Conservation (phyloP, 1,140 invertebrate genomes). For the Ceratosolen solmsi region DNA sequence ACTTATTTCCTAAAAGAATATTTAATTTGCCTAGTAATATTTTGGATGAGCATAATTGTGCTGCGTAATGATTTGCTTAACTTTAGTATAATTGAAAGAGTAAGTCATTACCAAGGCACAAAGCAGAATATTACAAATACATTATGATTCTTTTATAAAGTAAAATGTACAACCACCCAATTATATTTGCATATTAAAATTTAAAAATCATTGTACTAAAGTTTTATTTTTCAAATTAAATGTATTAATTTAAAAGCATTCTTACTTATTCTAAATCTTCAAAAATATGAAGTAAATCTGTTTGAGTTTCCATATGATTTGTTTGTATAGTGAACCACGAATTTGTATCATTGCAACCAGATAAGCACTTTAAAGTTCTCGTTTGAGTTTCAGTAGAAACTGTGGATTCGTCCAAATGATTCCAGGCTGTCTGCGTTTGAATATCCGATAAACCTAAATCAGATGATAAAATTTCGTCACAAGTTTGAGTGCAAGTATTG, state of each 20-base stretch:
- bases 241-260: slow-evolving; percentile 23
- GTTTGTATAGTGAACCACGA: slow-evolving; percentile 66
- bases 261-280: slow-evolving; percentile 64
- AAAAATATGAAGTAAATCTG: slow-evolving; percentile 69
- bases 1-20: slow-evolving; percentile 28
- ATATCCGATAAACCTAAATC: slow-evolving; percentile 76
- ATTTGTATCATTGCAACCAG: slow-evolving; percentile 58
- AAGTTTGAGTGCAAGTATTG: slow-evolving; percentile 78
- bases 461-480: slow-evolving; percentile 73
- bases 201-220: slow-evolving; percentile 19
- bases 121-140: slow-evolving; percentile 27
- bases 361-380: slow-evolving; percentile 58
- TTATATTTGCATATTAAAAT: slow-evolving; percentile 44
- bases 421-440: slow-evolving; percentile 77
- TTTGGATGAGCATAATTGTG: slow-evolving; percentile 37
- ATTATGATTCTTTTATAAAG: slow-evolving; percentile 46
- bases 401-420: slow-evolving; percentile 64
- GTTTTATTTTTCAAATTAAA: slow-evolving; percentile 14
- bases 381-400: slow-evolving; percentile 72
- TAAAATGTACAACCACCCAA: slow-evolving; percentile 35
- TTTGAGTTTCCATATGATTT: slow-evolving; percentile 73
- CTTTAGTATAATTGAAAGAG: background rate
- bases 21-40: slow-evolving; percentile 31
- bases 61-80: slow-evolving; percentile 36
- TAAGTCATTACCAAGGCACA: background rate